Evolutionary conservation across 2,888 invertebrate species (phyloP), one percentile per base, ranked within the genome.

Genomic region (Pristionchus fissidentatus): DNA sequence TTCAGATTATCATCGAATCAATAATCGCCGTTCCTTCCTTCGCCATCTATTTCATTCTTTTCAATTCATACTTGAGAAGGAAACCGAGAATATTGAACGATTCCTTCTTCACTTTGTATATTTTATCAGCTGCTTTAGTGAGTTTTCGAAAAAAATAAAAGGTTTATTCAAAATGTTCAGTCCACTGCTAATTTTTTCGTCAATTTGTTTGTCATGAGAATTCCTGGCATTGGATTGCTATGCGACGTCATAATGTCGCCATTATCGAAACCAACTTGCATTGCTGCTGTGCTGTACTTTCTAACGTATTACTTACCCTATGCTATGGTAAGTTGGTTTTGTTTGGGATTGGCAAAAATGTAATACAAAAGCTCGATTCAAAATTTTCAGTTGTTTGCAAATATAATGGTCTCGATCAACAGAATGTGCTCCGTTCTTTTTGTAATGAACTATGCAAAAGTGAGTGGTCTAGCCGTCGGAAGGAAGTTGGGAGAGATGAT

Each of bases 21-120:
- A 7, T 81, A 4, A 26, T 81, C 10, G 80, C 80, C 32, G 26
- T 62, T 60, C 80, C 80, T 43, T 81, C 80, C 19, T 52, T 81
- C 43, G 29, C 62, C 38, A 62, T 81, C 29, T 81, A 81, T 13
- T 7, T 62, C 32, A 62, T 81, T n/a, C 62, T 81, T 13, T 62
- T 81, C 32, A 60, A 57, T 35, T 81, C 80, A 5, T 62, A 60
- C 41, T 1, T 29, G 2, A 43, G 13, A 5, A 62, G 79, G 46
- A 62, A 29, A 29, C 60, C 60, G n/a, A 43, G 62, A 10, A 81
- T 81, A 8, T 32, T 81, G 35, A 81, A 81, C 41, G 80, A 81
- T 32, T 81, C 80, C 22, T 81, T 81, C 62, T 81, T 81, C 80
- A 60, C 62, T 46, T 46, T 81, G 1, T 81, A 52, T n/a, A 19